Base-by-base conservation (phyloP, 2,113 vertebrate genomes). In the Oryzias woworae region DNA sequence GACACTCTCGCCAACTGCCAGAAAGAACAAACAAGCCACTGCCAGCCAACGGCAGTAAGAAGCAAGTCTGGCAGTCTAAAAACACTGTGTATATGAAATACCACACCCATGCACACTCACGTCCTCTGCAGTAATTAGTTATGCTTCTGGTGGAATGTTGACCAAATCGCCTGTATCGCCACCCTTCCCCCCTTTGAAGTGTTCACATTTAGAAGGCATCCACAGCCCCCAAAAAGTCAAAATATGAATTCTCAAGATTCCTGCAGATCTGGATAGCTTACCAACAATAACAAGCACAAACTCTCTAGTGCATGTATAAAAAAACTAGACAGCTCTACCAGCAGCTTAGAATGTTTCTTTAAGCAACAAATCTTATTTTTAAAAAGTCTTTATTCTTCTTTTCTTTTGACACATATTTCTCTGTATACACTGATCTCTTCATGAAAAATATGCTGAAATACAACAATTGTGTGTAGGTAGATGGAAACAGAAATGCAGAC, bases 131-230 rank as follows among this genome's bases (percentile, higher is more conserved):
- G 61, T 81, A 51, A 78, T 87, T 79, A 84, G 85, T 78, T 88
- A 77, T 83, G 81, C 79, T 86, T 66, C 64, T 48, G 69, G 64
- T 62, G 85, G 86, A 88, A 89, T 85, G 85, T 83, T 87, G 84
- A 85, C 82, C 84, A 88, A 89, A 89, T 88, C 84, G 84, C 77
- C 85, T 77, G 73, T 51, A 85, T 84, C 85, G 36, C 45, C 52
- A 13, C 75, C 83, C 76, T 17, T 64, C 79, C 83, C 75, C 75
- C 65, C 52, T 66, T 44, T 31, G 56, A 54, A 53, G 66, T 12
- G 15, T 23, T 31, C 56, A 65, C 48, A 44, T 61, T 53, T 53
- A 71, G 60, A 64, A 58, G 41, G 60, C 60, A 49, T 20, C 5
- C 82, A 59, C 69, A 41, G 66, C 59, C 54, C 20, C 51, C 68